A percentile compares a stretch with the other conserved stretches of the same genome.
These are phyloP conservation scores for Chelidonichthys spinosus DNA, from an alignment of 2,797 vertebrate genomes.

Conservation along the genomic window DNA sequence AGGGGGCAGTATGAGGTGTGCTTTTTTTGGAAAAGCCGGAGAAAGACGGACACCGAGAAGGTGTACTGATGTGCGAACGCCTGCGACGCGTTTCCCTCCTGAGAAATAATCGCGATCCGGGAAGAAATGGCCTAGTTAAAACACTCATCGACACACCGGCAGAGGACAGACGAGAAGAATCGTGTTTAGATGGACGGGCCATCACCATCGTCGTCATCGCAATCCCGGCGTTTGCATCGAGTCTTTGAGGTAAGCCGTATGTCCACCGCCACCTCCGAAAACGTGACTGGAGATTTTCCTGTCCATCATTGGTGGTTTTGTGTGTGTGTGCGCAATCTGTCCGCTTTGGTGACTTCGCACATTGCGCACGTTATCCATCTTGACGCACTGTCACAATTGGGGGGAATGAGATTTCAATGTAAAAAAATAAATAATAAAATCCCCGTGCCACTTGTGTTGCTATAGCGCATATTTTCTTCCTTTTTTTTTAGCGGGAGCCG, in stretches of 20 bases:
- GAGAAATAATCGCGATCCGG: slow-evolving; percentile 77
- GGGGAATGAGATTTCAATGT: slow-evolving; percentile 56
- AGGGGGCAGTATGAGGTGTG: slow-evolving; percentile 80
- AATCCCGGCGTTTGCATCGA: slow-evolving; percentile 61
- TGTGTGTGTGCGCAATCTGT: slow-evolving; percentile 72
- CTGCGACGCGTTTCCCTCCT: slow-evolving; percentile 78
- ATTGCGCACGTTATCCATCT: slow-evolving; percentile 78
- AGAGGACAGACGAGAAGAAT: slow-evolving; percentile 62
- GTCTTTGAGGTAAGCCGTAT: slow-evolving; percentile 77
- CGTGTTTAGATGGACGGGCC: slow-evolving; percentile 66
- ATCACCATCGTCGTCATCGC: slow-evolving; percentile 60
- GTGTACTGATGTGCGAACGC: slow-evolving; percentile 78
- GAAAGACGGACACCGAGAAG: slow-evolving; percentile 81
- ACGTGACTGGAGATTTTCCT: slow-evolving; percentile 58
- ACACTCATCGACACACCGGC: slow-evolving; percentile 47
- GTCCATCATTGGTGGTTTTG: slow-evolving; percentile 38
- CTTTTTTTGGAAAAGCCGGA: slow-evolving; percentile 81
- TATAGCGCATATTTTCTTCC: slow-evolving; percentile 62
- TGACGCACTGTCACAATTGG: slow-evolving; percentile 80
- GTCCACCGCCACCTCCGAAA: slow-evolving; percentile 51
- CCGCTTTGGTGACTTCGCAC: slow-evolving; percentile 76
- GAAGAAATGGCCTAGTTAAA: slow-evolving; percentile 80
- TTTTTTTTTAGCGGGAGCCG: slow-evolving; percentile 45
- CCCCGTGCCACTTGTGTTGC: slow-evolving; percentile 69
- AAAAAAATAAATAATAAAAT: slow-evolving; percentile 22